A percentile compares a stretch with the other conserved stretches of the same genome.
These are phyloP conservation scores for Eupeodes luniger DNA, from an alignment of 2,888 invertebrate species.

Conservation along the genomic window DNA sequence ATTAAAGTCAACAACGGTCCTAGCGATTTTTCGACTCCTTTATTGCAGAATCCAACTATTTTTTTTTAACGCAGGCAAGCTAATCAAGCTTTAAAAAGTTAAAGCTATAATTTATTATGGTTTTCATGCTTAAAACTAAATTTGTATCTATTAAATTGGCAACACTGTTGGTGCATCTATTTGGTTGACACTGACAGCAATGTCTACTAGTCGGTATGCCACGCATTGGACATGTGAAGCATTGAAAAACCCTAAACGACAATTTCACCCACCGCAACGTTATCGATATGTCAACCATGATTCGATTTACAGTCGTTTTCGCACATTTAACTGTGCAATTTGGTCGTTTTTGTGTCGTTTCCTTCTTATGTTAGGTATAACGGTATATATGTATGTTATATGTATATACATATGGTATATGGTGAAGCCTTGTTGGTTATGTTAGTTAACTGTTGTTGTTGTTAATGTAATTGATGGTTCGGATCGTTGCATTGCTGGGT, in stretches of 20 bases:
- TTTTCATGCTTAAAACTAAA: too few relatives aligned
- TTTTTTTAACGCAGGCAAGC: too few relatives aligned
- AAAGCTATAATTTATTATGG: too few relatives aligned
- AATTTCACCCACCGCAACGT: constrained; percentile 73
- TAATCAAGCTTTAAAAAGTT: too few relatives aligned
- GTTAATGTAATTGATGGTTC: constrained; percentile 47
- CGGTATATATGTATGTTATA: too few relatives aligned
- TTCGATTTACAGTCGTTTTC: constrained; percentile 76
- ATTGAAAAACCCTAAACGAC: constrained; percentile 69
- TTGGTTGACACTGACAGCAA: constrained; percentile 59
- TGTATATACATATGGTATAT: not conserved
- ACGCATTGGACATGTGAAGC: constrained; percentile 67
- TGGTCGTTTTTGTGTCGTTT: constrained; percentile 26
- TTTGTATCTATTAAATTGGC: not conserved
- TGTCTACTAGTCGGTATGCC: constrained; percentile 55
- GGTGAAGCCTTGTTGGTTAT: not conserved
- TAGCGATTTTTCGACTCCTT: too few relatives aligned
- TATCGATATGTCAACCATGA: constrained; percentile 75
- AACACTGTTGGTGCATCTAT: constrained; percentile 7
- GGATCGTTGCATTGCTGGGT: not conserved
- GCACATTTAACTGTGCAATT: constrained; percentile 70
- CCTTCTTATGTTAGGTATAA: not conserved
- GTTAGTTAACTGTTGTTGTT: constrained; percentile 29
- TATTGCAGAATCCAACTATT: too few relatives aligned
- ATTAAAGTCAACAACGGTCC: too few relatives aligned